These are phyloP conservation scores for Drosophila colorata DNA, from an alignment of 2,888 invertebrate genomes.

Conservation along the genomic window DNA sequence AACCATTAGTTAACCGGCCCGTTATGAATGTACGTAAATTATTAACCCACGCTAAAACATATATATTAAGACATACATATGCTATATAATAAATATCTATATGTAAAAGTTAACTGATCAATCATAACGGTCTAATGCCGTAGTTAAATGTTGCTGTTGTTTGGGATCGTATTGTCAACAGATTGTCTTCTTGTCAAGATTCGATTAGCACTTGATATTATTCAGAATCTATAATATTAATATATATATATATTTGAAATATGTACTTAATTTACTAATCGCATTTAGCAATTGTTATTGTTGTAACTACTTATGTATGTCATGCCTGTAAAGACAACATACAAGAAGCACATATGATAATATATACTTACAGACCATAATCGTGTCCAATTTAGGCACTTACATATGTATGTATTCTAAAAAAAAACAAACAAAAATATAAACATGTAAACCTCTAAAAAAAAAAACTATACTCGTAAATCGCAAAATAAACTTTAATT, in stretches of 20 bases:
- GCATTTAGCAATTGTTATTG: slow-evolving; percentile 23
- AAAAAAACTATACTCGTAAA: slow-evolving; percentile 49
- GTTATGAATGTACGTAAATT: slow-evolving; percentile 13
- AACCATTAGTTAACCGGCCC: slow-evolving; percentile 10
- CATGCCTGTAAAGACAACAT: slow-evolving; percentile 50
- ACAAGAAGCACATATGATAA: slow-evolving; percentile 76
- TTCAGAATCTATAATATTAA: slow-evolving; percentile 8
- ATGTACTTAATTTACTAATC: slow-evolving; percentile 8
- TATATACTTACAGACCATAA: slow-evolving; percentile 14
- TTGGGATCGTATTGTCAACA: slow-evolving; percentile 78
- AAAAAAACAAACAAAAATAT: not conserved
- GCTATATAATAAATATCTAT: slow-evolving; percentile 11
- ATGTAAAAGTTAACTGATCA: slow-evolving; percentile 27
- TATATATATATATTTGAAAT: not conserved
- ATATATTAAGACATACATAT: not conserved
- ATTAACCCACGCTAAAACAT: not conserved
- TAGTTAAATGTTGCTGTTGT: slow-evolving; percentile 79
- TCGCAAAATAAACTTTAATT: slow-evolving; percentile 44
- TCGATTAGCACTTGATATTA: slow-evolving; percentile 24
- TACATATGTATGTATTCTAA: slow-evolving; percentile 4
- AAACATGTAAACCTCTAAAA: slow-evolving; percentile 7
- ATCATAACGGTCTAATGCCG: slow-evolving; percentile 40
- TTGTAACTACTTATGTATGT: slow-evolving; percentile 31
- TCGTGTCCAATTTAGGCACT: slow-evolving; percentile 34
- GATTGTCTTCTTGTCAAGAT: slow-evolving; percentile 45